Conservation (phyloP, 2,113 vertebrate genomes). For the Hydropotes inermis region DNA sequence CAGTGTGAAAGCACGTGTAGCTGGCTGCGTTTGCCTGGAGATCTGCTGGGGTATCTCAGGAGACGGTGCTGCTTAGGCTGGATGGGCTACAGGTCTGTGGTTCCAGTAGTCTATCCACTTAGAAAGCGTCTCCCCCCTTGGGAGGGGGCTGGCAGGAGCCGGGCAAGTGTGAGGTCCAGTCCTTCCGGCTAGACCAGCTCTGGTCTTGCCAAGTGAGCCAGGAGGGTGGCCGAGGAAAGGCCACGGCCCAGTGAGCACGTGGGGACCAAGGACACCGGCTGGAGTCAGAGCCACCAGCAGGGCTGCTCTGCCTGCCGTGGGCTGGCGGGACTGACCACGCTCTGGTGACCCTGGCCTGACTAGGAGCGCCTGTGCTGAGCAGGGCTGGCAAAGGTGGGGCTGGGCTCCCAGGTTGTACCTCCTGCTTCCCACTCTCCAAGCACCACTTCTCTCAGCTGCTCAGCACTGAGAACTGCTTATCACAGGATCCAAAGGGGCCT, state of each 20-base stretch:
- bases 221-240: neutral
- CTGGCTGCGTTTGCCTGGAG: neutral
- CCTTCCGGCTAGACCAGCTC: accelerated
- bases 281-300: no score
- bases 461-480: neutral
- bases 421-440: neutral
- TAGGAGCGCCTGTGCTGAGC: accelerated
- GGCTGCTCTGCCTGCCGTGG: neutral
- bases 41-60: neutral
- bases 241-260: neutral
- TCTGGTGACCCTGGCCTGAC: neutral
- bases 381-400: neutral
- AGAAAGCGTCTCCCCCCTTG: accelerated
- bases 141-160: neutral
- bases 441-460: neutral
- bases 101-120: neutral
- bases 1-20: neutral
- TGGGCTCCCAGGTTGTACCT: neutral
- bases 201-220: neutral
- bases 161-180: neutral
- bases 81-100: neutral
- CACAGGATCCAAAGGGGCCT: neutral
- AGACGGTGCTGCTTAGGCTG: accelerated
- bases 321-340: accelerated
- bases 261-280: neutral